phyloP scores from a whole-genome alignment of 1,140 invertebrate genomes.

The Diorhabda carinulata region DNA sequence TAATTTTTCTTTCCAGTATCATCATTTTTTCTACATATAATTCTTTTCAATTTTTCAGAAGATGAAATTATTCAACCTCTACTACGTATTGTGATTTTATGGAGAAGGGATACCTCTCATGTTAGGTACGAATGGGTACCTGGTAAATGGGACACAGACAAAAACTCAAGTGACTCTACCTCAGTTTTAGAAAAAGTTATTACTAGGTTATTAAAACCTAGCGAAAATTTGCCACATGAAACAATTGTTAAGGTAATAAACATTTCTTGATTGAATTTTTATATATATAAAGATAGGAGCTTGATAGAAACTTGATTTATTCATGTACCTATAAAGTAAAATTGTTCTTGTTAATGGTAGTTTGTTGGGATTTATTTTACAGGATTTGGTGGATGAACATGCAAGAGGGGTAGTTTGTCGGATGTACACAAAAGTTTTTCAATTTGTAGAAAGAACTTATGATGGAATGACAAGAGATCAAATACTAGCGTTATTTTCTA shows the following conservation, averaged over 20 bases:
- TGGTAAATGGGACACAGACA: conserved; percentile 59
- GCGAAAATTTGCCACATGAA: conserved; percentile 69
- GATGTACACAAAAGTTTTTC: conserved; percentile 62
- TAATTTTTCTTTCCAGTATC: too few relatives aligned
- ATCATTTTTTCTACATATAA: conserved; percentile 7
- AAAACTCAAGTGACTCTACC: conserved; percentile 68
- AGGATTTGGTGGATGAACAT: conserved; percentile 73
- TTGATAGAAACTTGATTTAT: too few relatives aligned
- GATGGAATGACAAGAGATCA: conserved; percentile 77
- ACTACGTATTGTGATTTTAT: conserved; percentile 79
- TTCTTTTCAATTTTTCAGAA: conserved; percentile 36
- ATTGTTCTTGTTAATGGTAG: too few relatives aligned
- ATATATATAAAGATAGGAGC: too few relatives aligned
- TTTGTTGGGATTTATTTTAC: conserved; percentile 27
- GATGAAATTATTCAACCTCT: conserved; percentile 59
- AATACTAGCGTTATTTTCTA: conserved; percentile 74
- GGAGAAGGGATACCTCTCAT: conserved; percentile 77
- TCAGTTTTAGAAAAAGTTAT: conserved; percentile 69
- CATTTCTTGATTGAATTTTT: too few relatives aligned
- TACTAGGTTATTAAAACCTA: conserved; percentile 64
- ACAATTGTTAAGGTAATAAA: conserved; percentile 57
- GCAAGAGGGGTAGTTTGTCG: conserved; percentile 68
- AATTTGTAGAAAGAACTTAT: conserved; percentile 69
- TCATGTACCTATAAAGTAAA: too few relatives aligned
- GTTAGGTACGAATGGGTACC: conserved; percentile 90